phyloP scores from a whole-genome alignment of 2,797 vertebrate genomes.

The Coccyzus lansbergi region DNA sequence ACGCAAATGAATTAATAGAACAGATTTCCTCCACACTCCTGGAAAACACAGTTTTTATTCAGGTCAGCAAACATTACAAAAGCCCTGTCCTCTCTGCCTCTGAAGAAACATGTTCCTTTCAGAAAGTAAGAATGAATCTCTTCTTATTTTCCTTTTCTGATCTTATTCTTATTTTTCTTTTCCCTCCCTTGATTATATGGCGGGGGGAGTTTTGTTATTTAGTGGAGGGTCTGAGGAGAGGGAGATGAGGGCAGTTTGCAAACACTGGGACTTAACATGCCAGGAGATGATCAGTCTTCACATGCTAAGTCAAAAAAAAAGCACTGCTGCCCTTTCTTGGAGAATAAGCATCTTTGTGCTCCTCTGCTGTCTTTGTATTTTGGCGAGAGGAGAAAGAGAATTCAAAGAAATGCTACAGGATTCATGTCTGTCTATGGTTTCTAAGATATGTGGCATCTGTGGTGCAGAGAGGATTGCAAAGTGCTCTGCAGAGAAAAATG shows the following conservation, averaged over 20 bases:
- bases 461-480: background rate
- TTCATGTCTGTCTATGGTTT: background rate
- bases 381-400: background rate
- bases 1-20: conserved; percentile 44
- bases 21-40: conserved; percentile 25
- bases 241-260: background rate
- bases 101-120: background rate
- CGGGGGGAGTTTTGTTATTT: background rate
- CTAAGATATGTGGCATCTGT: background rate
- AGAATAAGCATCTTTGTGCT: conserved; percentile 28
- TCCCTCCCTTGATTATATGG: background rate
- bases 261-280: background rate
- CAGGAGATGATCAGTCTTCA: conserved; percentile 8
- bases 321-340: background rate
- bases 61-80: conserved; percentile 32
- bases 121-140: background rate
- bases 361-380: conserved; percentile 1
- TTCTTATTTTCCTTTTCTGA: background rate
- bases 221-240: background rate
- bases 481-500: background rate
- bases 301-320: conserved; percentile 29
- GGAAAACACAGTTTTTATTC: conserved; percentile 4
- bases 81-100: background rate
- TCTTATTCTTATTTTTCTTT: background rate
- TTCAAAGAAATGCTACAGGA: background rate